Percentiles rank a stretch among this genome's conserved stretches.
Evolutionary conservation across 2,797 vertebrate genomes (phyloP).

Genomic region (Mionectes olivaceus): DNA sequence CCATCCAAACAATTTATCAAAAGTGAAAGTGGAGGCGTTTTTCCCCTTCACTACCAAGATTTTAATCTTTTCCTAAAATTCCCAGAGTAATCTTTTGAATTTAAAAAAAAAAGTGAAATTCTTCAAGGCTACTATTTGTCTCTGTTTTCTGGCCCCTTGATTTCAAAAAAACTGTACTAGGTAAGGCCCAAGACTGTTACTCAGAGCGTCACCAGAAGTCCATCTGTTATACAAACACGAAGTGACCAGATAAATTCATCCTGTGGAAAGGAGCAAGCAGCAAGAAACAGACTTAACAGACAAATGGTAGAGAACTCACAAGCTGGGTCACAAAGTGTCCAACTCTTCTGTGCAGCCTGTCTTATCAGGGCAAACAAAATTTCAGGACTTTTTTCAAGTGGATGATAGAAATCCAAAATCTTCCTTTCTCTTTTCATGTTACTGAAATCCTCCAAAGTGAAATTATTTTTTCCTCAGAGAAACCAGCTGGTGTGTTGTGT

Average conservation of each 20-base stretch:
- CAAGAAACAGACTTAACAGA: neutral
- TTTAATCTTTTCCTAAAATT: neutral
- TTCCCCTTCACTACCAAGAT: neutral
- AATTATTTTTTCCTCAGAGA: slow-evolving; percentile 43
- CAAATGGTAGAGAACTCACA: neutral
- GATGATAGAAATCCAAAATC: neutral
- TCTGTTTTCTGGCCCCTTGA: neutral
- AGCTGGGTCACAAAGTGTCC: neutral
- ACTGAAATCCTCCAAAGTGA: slow-evolving; percentile 10
- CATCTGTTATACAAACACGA: neutral
- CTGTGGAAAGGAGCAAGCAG: neutral
- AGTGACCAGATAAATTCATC: neutral
- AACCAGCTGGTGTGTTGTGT: slow-evolving; percentile 17
- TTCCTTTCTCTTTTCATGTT: neutral
- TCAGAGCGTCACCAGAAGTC: fast-evolving
- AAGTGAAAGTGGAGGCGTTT: neutral
- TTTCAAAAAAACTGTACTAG: neutral
- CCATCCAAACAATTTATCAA: neutral
- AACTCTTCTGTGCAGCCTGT: neutral
- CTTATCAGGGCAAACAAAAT: neutral
- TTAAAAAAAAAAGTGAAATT: neutral
- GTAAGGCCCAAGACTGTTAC: neutral
- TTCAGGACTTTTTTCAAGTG: neutral
- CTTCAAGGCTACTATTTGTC: neutral
- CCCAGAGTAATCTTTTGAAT: neutral